A percentile compares a stretch with the other conserved stretches of the same genome.
phyloP scores from a whole-genome alignment of 2,888 invertebrate genomes.

The Drosophila parthenogenetica region DNA sequence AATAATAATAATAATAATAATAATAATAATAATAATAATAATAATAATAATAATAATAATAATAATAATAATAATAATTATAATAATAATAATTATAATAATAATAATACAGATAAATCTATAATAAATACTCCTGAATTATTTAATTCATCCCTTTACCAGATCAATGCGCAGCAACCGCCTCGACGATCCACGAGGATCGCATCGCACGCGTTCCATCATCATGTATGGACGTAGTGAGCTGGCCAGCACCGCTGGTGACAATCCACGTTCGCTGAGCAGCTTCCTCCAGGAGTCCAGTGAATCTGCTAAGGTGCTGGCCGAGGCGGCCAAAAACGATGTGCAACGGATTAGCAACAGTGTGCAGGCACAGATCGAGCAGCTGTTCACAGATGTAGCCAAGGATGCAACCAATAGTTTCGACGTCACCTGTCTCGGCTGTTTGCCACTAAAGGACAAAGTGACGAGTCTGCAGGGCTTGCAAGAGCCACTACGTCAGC shows the following conservation, averaged over 20 bases:
- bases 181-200: constrained; percentile 84
- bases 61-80: background rate
- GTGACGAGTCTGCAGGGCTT: constrained; percentile 93
- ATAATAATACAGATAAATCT: too few relatives aligned
- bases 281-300: constrained; percentile 79
- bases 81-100: background rate
- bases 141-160: background rate
- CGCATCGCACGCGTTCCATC: constrained; percentile 85
- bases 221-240: constrained; percentile 85
- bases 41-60: constrained; percentile 5
- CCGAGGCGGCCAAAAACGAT: constrained; percentile 82
- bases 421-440: constrained; percentile 93
- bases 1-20: background rate
- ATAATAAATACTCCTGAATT: too few relatives aligned
- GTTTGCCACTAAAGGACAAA: constrained; percentile 91
- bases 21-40: background rate
- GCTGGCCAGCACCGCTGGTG: constrained; percentile 81
- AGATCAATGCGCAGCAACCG: constrained; percentile 84
- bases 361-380: constrained; percentile 94
- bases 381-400: constrained; percentile 92
- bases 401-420: constrained; percentile 88
- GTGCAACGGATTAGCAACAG: constrained; percentile 87
- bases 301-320: constrained; percentile 70
- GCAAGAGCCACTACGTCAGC: constrained; percentile 91
- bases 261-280: constrained; percentile 79